Base-by-base conservation (phyloP, 2,888 invertebrate species). In the Rapana venosa region DNA sequence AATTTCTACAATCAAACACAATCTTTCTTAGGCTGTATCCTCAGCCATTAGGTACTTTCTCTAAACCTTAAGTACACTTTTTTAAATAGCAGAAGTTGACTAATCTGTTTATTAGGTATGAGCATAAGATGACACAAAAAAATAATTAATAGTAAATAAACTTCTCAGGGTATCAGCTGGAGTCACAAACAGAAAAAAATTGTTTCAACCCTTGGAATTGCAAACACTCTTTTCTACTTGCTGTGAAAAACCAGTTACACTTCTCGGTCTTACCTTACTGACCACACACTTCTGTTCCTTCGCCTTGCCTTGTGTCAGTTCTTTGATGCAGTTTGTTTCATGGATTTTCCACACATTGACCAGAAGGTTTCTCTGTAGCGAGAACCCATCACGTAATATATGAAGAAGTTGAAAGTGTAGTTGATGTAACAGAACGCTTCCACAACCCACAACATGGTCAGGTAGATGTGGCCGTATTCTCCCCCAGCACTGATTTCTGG, bases 301-400 rank as follows among this genome's bases (percentile, higher is more conserved):
- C 66, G 17, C 13, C 32, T 79, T 83, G 47, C 47, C 47, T 47
- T 47, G 8, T 47, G 2, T 47, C 47, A 47, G 47, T 47, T 47
- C 47, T 47, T 47, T 47, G 47, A 47, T 47, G 47, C 47, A 5
- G 47, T 47, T 47, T 47, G 47, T 47, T 47, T 47, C 47, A 47
- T 8, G 47, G 47, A 47, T 30, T 56, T 11, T 11, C 22, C 11
- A 56, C 58, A 36, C 36, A 85, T 5, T 30, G n/a, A 1, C 58
- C 84, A 58, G 36, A 87, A 35, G 11, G 87, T 87, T 26, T 87
- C 36, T 26, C 70, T 70, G 17, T 36, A 87, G 13, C 74, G 35
- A n/a, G 87, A 36, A 0, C 87, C 87, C 66, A 70, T 87, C 6
- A 26, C 26, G 30, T 70, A 87, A 35, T 87, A 87, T 15, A 87